phyloP scores from a whole-genome alignment of 2,113 vertebrate species.

The Microcebus lehilahytsara region DNA sequence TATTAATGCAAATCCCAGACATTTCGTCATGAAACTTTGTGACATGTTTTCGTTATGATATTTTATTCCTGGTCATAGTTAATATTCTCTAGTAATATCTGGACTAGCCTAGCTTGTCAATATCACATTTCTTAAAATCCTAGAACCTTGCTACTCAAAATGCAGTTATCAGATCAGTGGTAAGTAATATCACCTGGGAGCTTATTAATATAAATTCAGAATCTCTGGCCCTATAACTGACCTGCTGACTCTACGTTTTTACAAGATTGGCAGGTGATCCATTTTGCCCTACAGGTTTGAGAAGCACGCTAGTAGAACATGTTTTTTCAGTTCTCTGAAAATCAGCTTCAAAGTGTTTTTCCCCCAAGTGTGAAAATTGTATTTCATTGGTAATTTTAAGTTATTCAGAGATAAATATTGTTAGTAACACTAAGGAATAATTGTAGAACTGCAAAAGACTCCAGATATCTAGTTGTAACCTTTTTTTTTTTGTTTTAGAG shows the following conservation, averaged over 20 bases:
- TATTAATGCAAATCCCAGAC: background rate
- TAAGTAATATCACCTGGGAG: background rate
- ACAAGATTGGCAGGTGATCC: background rate
- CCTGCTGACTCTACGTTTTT: background rate
- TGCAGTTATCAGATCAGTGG: background rate
- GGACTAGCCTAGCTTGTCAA: background rate
- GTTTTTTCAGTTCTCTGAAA: background rate
- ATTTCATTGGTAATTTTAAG: background rate
- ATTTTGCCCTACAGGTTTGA: background rate
- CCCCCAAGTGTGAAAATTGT: background rate
- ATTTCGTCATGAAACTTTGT: background rate
- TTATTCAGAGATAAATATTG: background rate
- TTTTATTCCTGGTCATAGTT: background rate
- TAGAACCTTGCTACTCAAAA: background rate
- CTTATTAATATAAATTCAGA: background rate
- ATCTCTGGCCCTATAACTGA: background rate
- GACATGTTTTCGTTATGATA: background rate
- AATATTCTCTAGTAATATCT: background rate
- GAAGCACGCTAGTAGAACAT: background rate
- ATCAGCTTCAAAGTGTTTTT: background rate
- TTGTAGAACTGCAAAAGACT: background rate
- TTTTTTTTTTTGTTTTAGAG: background rate
- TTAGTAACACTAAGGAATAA: background rate
- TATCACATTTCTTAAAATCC: background rate
- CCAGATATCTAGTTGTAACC: background rate